These are phyloP conservation scores for Pammene aurita DNA, from an alignment of 2,888 invertebrate genomes.

Conservation along the genomic window DNA sequence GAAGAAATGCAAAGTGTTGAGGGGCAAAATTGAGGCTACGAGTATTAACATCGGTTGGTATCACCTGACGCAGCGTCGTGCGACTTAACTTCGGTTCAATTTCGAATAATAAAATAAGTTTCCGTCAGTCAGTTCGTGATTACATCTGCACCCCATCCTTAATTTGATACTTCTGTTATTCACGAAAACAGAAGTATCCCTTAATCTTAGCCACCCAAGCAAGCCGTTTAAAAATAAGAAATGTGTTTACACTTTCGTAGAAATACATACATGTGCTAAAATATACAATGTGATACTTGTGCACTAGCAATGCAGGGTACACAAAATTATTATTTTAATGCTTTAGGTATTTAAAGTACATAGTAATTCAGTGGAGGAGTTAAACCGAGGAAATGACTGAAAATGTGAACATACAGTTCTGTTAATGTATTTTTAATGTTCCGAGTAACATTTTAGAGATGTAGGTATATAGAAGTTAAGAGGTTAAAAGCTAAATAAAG, in stretches of 20 bases:
- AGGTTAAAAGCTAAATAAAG: constrained; percentile 41
- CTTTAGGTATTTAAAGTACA: no score
- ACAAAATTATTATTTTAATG: no score
- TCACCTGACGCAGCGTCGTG: constrained; percentile 60
- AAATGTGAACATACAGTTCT: constrained; percentile 45
- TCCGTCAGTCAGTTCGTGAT: neutral
- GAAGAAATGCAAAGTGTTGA: constrained; percentile 64
- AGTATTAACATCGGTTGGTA: constrained; percentile 68
- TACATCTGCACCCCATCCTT: neutral
- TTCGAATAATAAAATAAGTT: constrained; percentile 10
- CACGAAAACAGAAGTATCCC: neutral
- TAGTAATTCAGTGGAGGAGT: neutral
- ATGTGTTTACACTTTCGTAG: no score
- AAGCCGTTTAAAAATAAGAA: no score
- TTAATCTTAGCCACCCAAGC: neutral
- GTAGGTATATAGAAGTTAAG: constrained; percentile 41
- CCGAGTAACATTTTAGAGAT: constrained; percentile 49
- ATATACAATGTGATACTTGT: no score
- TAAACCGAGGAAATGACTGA: constrained; percentile 36
- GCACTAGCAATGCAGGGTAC: no score
- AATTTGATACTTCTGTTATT: neutral
- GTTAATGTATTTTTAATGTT: constrained; percentile 62
- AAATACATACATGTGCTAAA: no score
- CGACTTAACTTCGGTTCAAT: constrained; percentile 9
- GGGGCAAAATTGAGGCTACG: constrained; percentile 63